phyloP scores from a whole-genome alignment of 2,888 invertebrate species.

The Lasioglossum marginatum region DNA sequence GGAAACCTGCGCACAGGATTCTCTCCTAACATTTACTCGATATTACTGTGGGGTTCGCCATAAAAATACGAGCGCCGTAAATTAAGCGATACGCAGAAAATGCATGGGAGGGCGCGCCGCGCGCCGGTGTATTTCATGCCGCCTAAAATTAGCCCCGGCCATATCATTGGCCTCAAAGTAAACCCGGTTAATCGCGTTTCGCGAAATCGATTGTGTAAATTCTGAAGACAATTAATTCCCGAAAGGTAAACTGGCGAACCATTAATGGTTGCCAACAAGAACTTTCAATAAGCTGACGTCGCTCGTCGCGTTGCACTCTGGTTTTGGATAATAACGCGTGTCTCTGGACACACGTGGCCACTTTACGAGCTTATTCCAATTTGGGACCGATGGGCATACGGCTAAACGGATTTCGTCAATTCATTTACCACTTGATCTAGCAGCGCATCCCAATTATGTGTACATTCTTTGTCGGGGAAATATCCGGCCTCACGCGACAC shows the following conservation, averaged over 20 bases:
- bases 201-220: constrained; percentile 18
- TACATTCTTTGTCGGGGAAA: constrained; percentile 64
- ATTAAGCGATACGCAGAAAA: neutral
- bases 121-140: neutral
- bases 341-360: neutral
- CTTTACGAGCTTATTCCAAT: constrained; percentile 64
- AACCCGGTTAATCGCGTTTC: constrained; percentile 13
- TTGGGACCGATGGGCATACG: constrained; percentile 44
- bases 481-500: constrained; percentile 32
- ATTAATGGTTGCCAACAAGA: constrained; percentile 4
- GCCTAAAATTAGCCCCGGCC: constrained; percentile 5
- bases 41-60: neutral
- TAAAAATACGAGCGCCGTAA: neutral
- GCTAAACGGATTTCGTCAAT: constrained; percentile 70
- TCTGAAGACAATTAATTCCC: constrained; percentile 14
- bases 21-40: neutral
- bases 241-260: constrained; percentile 21
- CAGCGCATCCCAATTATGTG: constrained; percentile 71
- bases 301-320: neutral
- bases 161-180: constrained; percentile 12
- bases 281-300: constrained; percentile 15
- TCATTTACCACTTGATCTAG: constrained; percentile 68
- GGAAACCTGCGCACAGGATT: neutral
- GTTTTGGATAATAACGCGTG: constrained; percentile 10
- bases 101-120: neutral